Evolutionary conservation across 2,797 vertebrate species (phyloP).

Genomic region (Bufotes viridis): DNA sequence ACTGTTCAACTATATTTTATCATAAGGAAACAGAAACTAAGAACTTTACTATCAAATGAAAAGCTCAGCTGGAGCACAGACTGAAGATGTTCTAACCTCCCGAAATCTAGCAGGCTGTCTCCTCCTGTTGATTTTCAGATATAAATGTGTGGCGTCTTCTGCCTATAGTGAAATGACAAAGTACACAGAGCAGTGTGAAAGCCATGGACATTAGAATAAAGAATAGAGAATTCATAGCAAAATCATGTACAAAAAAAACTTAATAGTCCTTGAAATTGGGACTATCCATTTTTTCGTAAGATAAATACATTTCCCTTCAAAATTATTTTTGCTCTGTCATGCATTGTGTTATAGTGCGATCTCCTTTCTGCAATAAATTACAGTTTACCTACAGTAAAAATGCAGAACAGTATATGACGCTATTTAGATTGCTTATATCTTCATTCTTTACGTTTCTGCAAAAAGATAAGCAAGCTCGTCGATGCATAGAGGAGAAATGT

Average conservation of each 20-base stretch:
- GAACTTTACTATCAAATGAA: background rate
- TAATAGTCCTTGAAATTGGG: conserved; percentile 47
- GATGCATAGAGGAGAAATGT: background rate
- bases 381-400: conserved; percentile 14
- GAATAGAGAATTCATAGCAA: conserved; percentile 4
- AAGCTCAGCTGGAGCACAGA: conserved; percentile 13
- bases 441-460: background rate
- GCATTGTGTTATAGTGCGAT: background rate
- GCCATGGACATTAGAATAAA: conserved; percentile 18
- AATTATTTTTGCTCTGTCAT: conserved; percentile 24
- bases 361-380: background rate
- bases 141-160: background rate
- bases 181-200: conserved; percentile 3
- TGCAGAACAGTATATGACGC: background rate
- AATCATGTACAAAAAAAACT: conserved; percentile 37
- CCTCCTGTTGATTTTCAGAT: background rate
- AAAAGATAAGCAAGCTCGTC: background rate
- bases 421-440: background rate
- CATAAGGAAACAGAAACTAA: conserved; percentile 2
- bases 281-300: conserved; percentile 17
- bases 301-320: conserved; percentile 24
- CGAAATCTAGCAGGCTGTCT: background rate
- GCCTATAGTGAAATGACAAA: conserved; percentile 20
- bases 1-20: conserved; percentile 12
- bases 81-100: background rate